phyloP scores from a whole-genome alignment of 2,888 invertebrate species.

The Nomada hirtipes region DNA sequence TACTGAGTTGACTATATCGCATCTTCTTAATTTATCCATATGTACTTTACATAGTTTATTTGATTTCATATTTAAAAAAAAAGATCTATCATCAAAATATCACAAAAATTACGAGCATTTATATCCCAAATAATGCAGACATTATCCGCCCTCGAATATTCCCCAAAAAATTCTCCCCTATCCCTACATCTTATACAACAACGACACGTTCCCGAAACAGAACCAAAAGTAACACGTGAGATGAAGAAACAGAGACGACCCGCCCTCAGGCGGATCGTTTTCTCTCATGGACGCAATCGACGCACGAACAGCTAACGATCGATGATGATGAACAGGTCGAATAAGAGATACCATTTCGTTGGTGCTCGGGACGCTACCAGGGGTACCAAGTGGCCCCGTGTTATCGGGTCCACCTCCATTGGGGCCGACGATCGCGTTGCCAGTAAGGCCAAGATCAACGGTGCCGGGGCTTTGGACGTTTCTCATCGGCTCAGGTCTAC shows the following conservation, averaged over 20 bases:
- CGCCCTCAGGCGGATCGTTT: conserved; percentile 15
- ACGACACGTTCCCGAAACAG: conserved; percentile 31
- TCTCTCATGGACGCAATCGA: not conserved
- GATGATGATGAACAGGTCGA: conserved; percentile 71
- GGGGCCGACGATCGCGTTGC: conserved; percentile 78
- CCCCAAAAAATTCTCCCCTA: no score
- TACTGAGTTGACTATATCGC: no score
- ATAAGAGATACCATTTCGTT: conserved; percentile 81
- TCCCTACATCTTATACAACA: conserved; percentile 15
- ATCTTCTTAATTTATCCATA: no score
- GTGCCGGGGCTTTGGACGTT: conserved; percentile 74
- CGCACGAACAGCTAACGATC: conserved; percentile 45
- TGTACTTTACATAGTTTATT: no score
- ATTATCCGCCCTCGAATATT: no score
- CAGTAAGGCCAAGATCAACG: conserved; percentile 80
- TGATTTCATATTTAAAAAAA: not conserved
- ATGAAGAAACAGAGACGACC: conserved; percentile 3
- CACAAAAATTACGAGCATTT: not conserved
- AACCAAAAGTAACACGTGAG: conserved; percentile 17
- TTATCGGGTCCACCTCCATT: conserved; percentile 77
- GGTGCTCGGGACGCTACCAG: conserved; percentile 76
- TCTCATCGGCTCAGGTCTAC: conserved; percentile 73
- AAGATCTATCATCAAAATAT: not conserved
- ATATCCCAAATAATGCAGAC: not conserved
- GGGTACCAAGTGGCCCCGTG: conserved; percentile 75